Percentiles rank a stretch among this genome's conserved stretches.
Evolutionary conservation across 2,797 vertebrate species (phyloP).

Genomic region (Esox lucius): DNA sequence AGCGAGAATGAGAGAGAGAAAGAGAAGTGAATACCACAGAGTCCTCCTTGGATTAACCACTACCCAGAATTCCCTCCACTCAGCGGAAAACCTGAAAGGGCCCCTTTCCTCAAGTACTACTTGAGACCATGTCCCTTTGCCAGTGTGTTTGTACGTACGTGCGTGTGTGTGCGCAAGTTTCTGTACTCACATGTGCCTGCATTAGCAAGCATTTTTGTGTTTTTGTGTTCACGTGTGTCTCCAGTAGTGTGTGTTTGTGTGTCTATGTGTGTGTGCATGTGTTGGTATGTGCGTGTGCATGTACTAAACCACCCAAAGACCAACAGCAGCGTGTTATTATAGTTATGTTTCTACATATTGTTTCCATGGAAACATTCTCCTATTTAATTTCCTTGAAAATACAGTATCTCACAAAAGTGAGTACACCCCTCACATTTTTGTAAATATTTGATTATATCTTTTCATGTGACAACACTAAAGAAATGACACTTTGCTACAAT

Average conservation of each 20-base stretch:
- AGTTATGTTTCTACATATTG: too few species aligned
- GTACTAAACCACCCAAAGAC: neutral
- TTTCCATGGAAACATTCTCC: too few species aligned
- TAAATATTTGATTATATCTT: too few species aligned
- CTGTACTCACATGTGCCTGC: neutral
- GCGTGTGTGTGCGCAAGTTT: neutral
- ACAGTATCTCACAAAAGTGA: too few species aligned
- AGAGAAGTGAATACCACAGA: too few species aligned
- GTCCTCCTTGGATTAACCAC: constrained; percentile 36
- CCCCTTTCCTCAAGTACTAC: constrained; percentile 6
- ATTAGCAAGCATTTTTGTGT: neutral
- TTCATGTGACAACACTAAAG: too few species aligned
- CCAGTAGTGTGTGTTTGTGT: neutral
- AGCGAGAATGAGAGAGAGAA: too few species aligned
- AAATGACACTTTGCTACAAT: too few species aligned
- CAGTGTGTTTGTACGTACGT: neutral
- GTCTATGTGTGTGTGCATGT: constrained; percentile 3
- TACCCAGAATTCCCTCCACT: neutral
- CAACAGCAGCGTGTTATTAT: neutral
- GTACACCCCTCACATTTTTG: too few species aligned
- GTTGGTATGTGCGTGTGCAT: neutral
- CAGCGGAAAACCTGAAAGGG: constrained; percentile 11
- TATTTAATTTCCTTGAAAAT: too few species aligned
- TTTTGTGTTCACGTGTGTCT: neutral
- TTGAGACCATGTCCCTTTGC: neutral